A percentile compares a stretch with the other conserved stretches of the same genome.
Conservation (phyloP, 2,113 vertebrate species). For the Thunnus thynnus region DNA sequence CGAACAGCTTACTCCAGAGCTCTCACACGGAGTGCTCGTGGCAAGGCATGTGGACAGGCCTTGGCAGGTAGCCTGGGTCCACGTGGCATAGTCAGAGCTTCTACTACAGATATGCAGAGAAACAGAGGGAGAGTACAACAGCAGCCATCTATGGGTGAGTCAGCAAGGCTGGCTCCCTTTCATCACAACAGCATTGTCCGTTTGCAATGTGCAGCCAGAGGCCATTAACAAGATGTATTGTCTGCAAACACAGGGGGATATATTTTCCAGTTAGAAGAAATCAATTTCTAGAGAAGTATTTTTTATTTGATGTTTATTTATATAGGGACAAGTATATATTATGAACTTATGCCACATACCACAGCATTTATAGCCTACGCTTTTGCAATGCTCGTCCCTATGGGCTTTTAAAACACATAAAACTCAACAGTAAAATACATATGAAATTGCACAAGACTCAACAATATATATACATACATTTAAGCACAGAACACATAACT, state of each 20-base stretch:
- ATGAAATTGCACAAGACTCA: too few relatives aligned
- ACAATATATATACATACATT: too few relatives aligned
- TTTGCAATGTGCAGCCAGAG: constrained; percentile 20
- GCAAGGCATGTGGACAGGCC: constrained; percentile 75
- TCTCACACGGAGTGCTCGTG: constrained; percentile 71
- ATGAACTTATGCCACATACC: too few relatives aligned
- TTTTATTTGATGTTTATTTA: too few relatives aligned
- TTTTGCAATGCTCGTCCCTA: too few relatives aligned
- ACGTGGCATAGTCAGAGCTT: constrained; percentile 82
- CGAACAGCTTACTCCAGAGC: constrained; percentile 53
- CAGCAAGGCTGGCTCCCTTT: constrained; percentile 55
- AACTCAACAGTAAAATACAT: too few relatives aligned
- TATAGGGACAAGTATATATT: too few relatives aligned
- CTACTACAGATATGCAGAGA: constrained; percentile 52
- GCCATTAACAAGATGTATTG: constrained; percentile 30
- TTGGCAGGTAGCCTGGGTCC: constrained; percentile 83
- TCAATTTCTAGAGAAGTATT: neutral
- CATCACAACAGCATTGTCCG: constrained; percentile 43
- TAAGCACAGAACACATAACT: too few relatives aligned
- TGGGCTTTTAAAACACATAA: too few relatives aligned
- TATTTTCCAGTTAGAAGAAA: constrained; percentile 31
- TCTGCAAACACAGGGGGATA: neutral
- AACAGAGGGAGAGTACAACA: constrained; percentile 44
- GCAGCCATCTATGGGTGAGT: constrained; percentile 52
- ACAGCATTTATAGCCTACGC: too few relatives aligned